phyloP scores from a whole-genome alignment of 2,888 invertebrate genomes.

The Tuberolachnus salignus region DNA sequence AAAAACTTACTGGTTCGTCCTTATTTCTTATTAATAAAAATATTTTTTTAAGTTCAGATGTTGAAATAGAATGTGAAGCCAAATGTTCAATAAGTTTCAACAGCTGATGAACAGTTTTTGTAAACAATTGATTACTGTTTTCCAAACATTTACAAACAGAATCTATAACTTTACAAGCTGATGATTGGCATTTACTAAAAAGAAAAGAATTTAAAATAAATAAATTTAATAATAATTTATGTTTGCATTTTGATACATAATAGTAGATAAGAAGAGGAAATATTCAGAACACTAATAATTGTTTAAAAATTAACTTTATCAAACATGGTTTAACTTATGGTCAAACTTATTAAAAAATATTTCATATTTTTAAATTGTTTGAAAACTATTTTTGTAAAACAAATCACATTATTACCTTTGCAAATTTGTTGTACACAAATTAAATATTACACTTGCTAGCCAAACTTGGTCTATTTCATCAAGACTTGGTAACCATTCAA shows the following conservation, averaged over 20 bases:
- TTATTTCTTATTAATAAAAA: slow-evolving; percentile 64
- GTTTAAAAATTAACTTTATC: too few relatives aligned
- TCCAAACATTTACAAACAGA: slow-evolving; percentile 64
- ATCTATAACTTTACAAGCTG: slow-evolving; percentile 65
- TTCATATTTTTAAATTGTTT: too few relatives aligned
- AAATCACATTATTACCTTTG: slow-evolving; percentile 57
- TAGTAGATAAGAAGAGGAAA: too few relatives aligned
- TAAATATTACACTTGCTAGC: slow-evolving; percentile 62
- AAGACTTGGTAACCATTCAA: slow-evolving; percentile 66
- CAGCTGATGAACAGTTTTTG: slow-evolving; percentile 65
- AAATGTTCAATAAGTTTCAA: slow-evolving; percentile 67
- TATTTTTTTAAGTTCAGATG: slow-evolving; percentile 68
- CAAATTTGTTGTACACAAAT: slow-evolving; percentile 65
- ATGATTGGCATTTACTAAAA: slow-evolving; percentile 66
- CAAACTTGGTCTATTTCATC: slow-evolving; percentile 63
- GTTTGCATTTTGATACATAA: too few relatives aligned
- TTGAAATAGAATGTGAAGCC: slow-evolving; percentile 67
- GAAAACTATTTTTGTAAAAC: background rate
- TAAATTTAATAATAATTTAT: too few relatives aligned
- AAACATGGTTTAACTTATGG: too few relatives aligned
- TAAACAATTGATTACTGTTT: slow-evolving; percentile 63
- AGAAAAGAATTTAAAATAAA: slow-evolving; percentile 58
- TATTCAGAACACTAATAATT: too few relatives aligned
- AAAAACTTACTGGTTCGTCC: slow-evolving; percentile 61
- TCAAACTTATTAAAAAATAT: too few relatives aligned